These are phyloP conservation scores for Lutraria lutraria DNA, from an alignment of 2,888 invertebrate genomes.

Conservation along the genomic window DNA sequence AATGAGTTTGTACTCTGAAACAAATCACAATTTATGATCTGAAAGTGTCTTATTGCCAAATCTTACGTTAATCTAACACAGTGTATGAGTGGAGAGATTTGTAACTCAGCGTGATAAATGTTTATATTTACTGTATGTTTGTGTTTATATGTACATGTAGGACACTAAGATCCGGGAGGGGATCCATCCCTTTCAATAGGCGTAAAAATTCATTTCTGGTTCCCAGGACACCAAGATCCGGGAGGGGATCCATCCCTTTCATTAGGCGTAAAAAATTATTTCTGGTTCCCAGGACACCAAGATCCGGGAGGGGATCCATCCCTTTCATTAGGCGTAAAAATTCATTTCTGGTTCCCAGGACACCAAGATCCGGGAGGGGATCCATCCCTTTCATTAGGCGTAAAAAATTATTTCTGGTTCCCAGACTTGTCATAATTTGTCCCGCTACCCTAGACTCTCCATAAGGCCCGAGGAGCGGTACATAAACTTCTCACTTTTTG, in stretches of 20 bases:
- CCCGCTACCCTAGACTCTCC: too few relatives aligned
- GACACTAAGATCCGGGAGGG: background rate
- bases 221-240: background rate
- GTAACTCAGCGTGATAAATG: background rate
- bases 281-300: background rate
- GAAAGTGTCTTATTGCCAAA: slow-evolving; percentile 17
- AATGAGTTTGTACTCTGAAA: background rate
- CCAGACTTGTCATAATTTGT: too few relatives aligned
- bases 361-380: background rate
- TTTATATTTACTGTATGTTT: too few relatives aligned
- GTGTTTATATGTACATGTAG: too few relatives aligned
- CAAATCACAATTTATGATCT: slow-evolving; percentile 3
- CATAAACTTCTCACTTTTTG: too few relatives aligned
- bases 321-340: background rate
- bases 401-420: too few relatives aligned
- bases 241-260: background rate
- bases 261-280: too few relatives aligned
- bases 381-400: background rate
- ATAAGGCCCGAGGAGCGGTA: too few relatives aligned
- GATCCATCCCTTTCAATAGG: background rate
- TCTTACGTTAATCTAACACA: background rate
- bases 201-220: too few relatives aligned
- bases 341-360: too few relatives aligned
- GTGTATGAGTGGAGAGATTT: background rate
- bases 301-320: background rate